A percentile compares a stretch with the other conserved stretches of the same genome.
Evolutionary conservation across 2,797 vertebrate species (phyloP).

Genomic region (Tympanoctomys barrerae): DNA sequence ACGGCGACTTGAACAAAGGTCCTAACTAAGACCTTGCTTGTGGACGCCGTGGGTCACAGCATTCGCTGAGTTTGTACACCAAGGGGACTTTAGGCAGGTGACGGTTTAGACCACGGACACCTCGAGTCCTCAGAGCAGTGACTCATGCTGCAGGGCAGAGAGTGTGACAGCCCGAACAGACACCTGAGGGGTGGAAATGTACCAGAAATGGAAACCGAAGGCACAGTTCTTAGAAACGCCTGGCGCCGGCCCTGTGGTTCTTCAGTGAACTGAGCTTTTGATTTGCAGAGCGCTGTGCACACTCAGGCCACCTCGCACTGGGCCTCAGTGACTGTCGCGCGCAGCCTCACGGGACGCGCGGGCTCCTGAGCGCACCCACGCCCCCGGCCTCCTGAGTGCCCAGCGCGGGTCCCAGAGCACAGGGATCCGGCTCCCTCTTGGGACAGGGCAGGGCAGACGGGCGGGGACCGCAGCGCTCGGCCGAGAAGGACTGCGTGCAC

Average conservation of each 20-base stretch:
- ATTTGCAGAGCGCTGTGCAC: slow-evolving; percentile 4
- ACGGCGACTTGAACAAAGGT: background rate
- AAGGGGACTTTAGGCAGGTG: rapidly evolving
- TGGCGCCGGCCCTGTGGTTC: slow-evolving; percentile 72
- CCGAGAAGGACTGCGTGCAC: background rate
- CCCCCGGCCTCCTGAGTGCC: background rate
- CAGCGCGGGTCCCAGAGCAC: background rate
- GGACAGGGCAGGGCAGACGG: too few relatives aligned
- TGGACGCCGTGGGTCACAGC: background rate
- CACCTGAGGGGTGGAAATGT: slow-evolving; percentile 25
- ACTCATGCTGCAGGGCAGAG: too few relatives aligned
- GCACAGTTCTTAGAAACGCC: slow-evolving; percentile 76
- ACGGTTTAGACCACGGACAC: background rate
- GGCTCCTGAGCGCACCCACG: background rate
- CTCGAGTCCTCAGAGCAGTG: slow-evolving; percentile 39
- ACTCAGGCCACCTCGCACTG: background rate
- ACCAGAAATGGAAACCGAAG: slow-evolving; percentile 67
- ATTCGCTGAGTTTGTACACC: background rate
- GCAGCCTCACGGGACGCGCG: background rate
- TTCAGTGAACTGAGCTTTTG: slow-evolving; percentile 56
- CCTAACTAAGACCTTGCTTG: background rate
- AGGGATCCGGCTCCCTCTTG: too few relatives aligned
- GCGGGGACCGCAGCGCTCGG: background rate
- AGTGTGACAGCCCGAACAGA: background rate
- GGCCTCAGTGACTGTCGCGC: background rate